Evolutionary conservation across 2,888 invertebrate genomes (phyloP), one percentile per base, ranked within the genome.

Genomic region (Octodonta nipae): DNA sequence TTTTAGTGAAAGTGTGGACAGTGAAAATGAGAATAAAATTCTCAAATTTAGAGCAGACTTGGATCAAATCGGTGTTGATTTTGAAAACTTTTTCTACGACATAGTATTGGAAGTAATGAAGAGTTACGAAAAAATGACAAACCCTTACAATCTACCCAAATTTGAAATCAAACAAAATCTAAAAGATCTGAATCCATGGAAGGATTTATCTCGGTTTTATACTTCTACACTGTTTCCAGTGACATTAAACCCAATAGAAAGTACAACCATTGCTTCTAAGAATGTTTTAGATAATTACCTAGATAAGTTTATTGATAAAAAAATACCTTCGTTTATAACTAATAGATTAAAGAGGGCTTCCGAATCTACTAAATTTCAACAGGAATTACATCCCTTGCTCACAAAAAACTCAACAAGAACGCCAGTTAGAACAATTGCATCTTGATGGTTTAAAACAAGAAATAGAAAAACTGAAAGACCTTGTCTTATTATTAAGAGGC

Each of bases 401-500:
- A 13, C 13, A 30, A 13, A 38, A 39, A 13, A 28, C 35, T 3
- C 15, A 33, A 20, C 15, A 34, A 11, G 42, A 45, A 35, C 35
- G 37, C 5, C 22, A 17, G 7, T 2, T 37, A n/a, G 46, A 47
- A 34, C 28, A 33, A 2, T 28, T 43, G 25, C 46, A 50, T 27
- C 44, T 55, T 12, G 40, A 44, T 15, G 46, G 50, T 6, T 39
- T 58, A 20, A 51, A 47, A 41, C 35, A 43, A 11, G 58, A 61
- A 47, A 42, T 61, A 4, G 41, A 41, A 15, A 56, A 58, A 42
- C 31, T 61, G 3, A 45, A 54, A 30, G 47, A 54, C 13, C 35
- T 60, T 5, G 50, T 59, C 11, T 39, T 48, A 17, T 38, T 58
- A 12, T 35, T 60, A 8, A 50, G 45, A 34, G 56, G 58, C 27